Evolutionary conservation across 37 sponge, comb jelly and placozoan genomes (phyloP).

Genomic region (Hexactinellida sp.): DNA sequence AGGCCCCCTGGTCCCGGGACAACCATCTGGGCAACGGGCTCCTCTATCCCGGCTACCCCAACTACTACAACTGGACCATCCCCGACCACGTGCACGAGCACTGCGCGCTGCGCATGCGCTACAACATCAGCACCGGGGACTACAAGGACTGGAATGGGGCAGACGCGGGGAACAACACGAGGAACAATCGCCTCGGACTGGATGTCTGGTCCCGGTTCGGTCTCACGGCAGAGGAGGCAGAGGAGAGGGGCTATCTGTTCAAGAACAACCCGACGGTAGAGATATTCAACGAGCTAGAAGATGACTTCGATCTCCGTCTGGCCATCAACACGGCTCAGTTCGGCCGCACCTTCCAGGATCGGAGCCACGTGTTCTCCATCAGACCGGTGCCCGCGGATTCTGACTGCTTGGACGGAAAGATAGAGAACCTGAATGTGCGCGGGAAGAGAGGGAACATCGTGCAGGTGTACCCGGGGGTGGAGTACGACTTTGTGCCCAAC

Average conservation of each 20-base stretch:
- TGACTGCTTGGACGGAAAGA: conserved; percentile 24
- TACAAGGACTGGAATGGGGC: conserved; percentile 62
- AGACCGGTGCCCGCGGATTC: conserved; percentile 24
- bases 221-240: not conserved
- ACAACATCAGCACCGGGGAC: conserved; percentile 91
- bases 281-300: conserved; percentile 32
- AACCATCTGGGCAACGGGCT: conserved; percentile 93
- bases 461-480: conserved; percentile 92
- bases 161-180: conserved; percentile 21
- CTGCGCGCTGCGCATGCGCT: conserved; percentile 82
- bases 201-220: conserved; percentile 22
- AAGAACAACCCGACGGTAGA: conserved; percentile 80
- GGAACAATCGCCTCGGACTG: not conserved
- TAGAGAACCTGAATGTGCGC: conserved; percentile 86
- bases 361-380: conserved; percentile 69
- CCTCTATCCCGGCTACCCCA: conserved; percentile 59
- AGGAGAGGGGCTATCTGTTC: conserved; percentile 80
- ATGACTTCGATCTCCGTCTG: conserved; percentile 53
- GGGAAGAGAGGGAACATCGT: conserved; percentile 99
- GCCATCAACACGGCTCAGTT: conserved; percentile 97
- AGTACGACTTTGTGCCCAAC: conserved; percentile 98
- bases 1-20: conserved; percentile 73
- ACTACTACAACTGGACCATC: conserved; percentile 92
- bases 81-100: conserved; percentile 62
- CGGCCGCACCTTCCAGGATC: conserved; percentile 94